Evolutionary conservation across 1,140 invertebrate species (phyloP).

Genomic region (Triops cancriformis): DNA sequence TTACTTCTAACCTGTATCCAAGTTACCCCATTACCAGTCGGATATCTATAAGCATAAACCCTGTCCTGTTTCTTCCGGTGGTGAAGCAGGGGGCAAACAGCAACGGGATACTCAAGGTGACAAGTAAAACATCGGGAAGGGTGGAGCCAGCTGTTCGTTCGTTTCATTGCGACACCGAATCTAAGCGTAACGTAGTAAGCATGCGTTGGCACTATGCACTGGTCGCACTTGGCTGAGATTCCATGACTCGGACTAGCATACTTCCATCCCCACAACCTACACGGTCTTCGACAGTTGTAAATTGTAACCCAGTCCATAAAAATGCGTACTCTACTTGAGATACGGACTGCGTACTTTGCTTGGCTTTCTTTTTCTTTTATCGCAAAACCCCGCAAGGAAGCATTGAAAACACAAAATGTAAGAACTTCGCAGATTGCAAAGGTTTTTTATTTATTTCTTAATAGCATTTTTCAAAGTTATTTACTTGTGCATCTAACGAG

Average conservation of each 20-base stretch:
- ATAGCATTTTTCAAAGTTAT: too few species aligned
- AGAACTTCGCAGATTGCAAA: too few species aligned
- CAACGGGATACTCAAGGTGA: slow-evolving; percentile 7
- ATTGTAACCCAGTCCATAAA: background rate
- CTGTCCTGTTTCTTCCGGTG: background rate
- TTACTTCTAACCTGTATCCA: background rate
- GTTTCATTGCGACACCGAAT: background rate
- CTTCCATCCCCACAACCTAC: background rate
- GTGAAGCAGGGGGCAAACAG: background rate
- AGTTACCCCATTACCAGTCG: background rate
- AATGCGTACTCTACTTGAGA: too few species aligned
- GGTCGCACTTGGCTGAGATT: background rate
- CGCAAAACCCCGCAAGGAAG: too few species aligned
- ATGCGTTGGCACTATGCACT: background rate
- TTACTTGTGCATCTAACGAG: too few species aligned
- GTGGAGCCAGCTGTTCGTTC: background rate
- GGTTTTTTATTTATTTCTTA: too few species aligned
- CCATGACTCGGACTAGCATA: background rate
- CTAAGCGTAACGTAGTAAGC: background rate
- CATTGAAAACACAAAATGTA: too few species aligned
- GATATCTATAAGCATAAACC: slow-evolving; percentile 3
- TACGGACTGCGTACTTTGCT: too few species aligned
- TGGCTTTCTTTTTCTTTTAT: too few species aligned
- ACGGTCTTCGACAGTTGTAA: background rate
- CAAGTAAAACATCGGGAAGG: background rate